phyloP scores from a whole-genome alignment of 2,797 vertebrate genomes.

The Spondyliosoma cantharus region DNA sequence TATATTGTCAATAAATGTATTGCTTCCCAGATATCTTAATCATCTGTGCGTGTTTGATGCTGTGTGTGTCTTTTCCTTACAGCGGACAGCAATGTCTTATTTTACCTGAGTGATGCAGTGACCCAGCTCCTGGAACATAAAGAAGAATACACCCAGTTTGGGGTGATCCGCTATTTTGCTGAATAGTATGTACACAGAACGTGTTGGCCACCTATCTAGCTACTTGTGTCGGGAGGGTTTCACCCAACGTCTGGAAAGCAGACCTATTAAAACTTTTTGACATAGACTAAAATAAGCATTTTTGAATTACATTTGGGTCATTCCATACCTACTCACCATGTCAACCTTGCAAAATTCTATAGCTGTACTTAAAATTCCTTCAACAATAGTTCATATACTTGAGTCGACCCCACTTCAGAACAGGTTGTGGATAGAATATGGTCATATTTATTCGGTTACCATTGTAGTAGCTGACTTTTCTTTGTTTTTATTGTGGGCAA shows the following conservation, averaged over 20 bases:
- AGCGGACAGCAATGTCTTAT: conserved; percentile 92
- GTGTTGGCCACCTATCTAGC: background rate
- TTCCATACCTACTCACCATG: too few species aligned
- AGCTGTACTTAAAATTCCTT: too few species aligned
- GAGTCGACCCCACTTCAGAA: too few species aligned
- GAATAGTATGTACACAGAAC: conserved; percentile 90
- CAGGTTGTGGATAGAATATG: too few species aligned
- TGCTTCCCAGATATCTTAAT: too few species aligned
- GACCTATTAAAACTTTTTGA: too few species aligned
- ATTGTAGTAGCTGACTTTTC: background rate
- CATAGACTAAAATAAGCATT: too few species aligned
- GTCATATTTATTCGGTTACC: background rate
- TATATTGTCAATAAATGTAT: background rate
- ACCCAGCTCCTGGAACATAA: conserved; percentile 91
- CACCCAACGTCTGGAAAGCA: background rate
- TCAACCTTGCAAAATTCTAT: too few species aligned
- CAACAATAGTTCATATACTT: too few species aligned
- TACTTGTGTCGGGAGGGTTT: background rate
- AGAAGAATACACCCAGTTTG: conserved; percentile 93
- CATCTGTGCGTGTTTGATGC: background rate
- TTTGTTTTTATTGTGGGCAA: background rate
- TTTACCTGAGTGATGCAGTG: conserved; percentile 95
- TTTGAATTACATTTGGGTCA: too few species aligned
- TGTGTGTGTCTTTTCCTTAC: conserved; percentile 46
- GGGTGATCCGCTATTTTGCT: conserved; percentile 93